Conservation (phyloP, 2,888 invertebrate species). For the Drosophila ochracea region DNA sequence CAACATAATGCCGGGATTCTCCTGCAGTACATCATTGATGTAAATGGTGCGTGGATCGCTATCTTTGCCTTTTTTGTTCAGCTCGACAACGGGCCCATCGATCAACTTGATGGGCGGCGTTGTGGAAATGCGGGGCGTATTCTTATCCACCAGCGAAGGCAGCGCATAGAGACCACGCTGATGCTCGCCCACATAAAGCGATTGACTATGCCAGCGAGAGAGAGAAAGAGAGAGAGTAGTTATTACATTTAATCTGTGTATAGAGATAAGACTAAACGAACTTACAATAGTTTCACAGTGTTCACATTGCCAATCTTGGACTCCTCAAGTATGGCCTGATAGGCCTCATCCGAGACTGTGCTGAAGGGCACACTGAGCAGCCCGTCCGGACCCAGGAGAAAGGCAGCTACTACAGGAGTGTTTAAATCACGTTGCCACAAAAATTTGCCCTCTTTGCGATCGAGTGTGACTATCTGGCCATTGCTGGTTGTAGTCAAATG, state of each 20-base stretch:
- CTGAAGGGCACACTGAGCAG: conserved; percentile 94
- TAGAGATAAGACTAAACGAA: not conserved
- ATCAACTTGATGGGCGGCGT: conserved; percentile 90
- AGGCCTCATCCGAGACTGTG: conserved; percentile 94
- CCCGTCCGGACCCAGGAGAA: conserved; percentile 91
- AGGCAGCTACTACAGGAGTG: conserved; percentile 96
- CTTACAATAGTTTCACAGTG: conserved; percentile 88
- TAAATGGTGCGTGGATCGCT: conserved; percentile 85
- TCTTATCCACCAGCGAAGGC: conserved; percentile 96
- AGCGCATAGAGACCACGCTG: conserved; percentile 94
- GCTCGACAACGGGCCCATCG: conserved; percentile 88
- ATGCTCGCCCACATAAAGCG: conserved; percentile 96
- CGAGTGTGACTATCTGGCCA: conserved; percentile 94
- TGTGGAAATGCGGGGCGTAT: conserved; percentile 92
- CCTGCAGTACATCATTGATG: conserved; percentile 85
- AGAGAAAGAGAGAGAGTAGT: too few species aligned
- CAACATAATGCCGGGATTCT: conserved; percentile 83
- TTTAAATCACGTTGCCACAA: conserved; percentile 95
- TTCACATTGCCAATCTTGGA: conserved; percentile 88
- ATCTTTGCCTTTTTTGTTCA: conserved; percentile 57
- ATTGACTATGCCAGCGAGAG: conserved; percentile 88
- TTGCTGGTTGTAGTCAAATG: conserved; percentile 96
- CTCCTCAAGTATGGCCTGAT: conserved; percentile 89
- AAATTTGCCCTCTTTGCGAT: conserved; percentile 91
- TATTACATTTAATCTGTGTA: not conserved